Conservation (phyloP, 1,140 invertebrate species). For the Penaeus chinensis region DNA sequence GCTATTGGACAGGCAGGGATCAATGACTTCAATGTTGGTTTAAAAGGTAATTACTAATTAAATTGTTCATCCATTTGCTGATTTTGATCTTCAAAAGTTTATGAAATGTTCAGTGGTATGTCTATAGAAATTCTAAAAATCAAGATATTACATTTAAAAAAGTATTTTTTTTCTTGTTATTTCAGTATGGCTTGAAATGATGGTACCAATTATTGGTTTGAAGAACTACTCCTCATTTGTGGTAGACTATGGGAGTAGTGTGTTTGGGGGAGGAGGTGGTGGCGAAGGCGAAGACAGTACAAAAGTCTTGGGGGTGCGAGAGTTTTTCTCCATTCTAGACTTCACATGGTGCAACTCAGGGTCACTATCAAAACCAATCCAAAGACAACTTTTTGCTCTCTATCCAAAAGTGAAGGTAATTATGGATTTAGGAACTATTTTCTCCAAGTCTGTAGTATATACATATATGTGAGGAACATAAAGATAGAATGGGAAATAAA, state of each 20-base stretch:
- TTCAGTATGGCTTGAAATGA: conserved; percentile 52
- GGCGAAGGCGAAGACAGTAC: conserved; percentile 21
- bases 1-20: conserved; percentile 47
- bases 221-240: conserved; percentile 54
- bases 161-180: not conserved
- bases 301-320: conserved; percentile 40
- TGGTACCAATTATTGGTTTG: conserved; percentile 53
- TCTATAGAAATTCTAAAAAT: not conserved
- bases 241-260: conserved; percentile 44
- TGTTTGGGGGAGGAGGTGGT: conserved; percentile 46
- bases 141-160: not conserved
- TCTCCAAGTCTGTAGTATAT: too few species aligned
- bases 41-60: conserved; percentile 35
- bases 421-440: not conserved
- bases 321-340: conserved; percentile 52
- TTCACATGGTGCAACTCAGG: conserved; percentile 49
- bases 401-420: conserved; percentile 56
- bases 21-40: conserved; percentile 39
- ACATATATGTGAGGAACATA: too few species aligned
- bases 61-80: not conserved
- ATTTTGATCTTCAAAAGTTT: not conserved
- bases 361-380: conserved; percentile 39
- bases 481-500: not conserved
- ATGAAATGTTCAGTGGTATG: not conserved
- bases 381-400: conserved; percentile 48